Evolutionary conservation across 2,113 vertebrate genomes (phyloP), one percentile per base, ranked within the genome.

Genomic region (Andinoacara biseriatus): DNA sequence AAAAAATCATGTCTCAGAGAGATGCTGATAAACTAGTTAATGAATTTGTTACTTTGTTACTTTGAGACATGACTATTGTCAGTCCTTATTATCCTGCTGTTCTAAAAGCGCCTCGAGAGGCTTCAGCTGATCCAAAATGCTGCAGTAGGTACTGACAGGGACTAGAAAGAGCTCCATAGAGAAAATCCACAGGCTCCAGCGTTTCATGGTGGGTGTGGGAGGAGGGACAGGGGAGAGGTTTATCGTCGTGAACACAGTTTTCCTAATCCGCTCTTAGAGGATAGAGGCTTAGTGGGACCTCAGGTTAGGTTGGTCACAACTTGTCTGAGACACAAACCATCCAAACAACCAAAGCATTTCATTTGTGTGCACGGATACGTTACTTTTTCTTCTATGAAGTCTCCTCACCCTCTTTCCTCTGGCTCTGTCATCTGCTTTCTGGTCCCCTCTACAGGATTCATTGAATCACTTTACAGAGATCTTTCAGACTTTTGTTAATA

Each of bases 201-300:
- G 58, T 40, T 33, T 33, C 6, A 74, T 49, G 5, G 4, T 79
- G 76, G 33, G 26, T 15, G 43, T 43, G 59, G 83, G 84, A 76
- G 78, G 86, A 62, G 58, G 61, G 84, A 56, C 80, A 76, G 76
- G 57, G 43, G 88, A 59, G 89, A 86, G 92, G 86, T 92, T 94
- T 94, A 87, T 87, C 84, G 24, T 81, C 81, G 90, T 92, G 86
- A 87, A 85, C 84, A 82, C 92, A 89, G 87, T 85, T 90, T 78
- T 90, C 85, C 90, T 96, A 96, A 96, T 96, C 95, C 90, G 82
- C 62, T 91, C 87, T 95, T 94, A 96, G 93, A 92, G 94, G 92
- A 95, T 90, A 95, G 90, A 91, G 94, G 91, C 92, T 96, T 96
- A 96, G 88, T 60, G 84, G 76, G 85, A 90, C 89, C 84, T 90